Evolutionary conservation across 1,140 invertebrate genomes (phyloP), one percentile per base, ranked within the genome.

Genomic region (Planococcus citri): DNA sequence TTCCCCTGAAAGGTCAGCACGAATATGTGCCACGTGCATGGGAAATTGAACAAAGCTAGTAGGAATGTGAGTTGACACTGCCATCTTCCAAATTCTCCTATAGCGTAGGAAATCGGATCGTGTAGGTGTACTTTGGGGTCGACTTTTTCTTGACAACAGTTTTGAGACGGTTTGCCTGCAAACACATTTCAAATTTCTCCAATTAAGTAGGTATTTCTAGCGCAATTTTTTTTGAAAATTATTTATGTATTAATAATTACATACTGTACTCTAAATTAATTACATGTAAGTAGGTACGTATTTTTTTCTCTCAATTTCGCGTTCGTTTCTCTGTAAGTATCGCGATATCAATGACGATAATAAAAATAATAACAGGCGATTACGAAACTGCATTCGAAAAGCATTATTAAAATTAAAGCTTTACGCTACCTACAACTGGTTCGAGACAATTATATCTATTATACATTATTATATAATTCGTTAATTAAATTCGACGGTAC

Each of bases 21-120:
- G 76, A 86, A 87, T 74, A 88, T 88, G 76, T 77, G 76, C 73
- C 75, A 77, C 10, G 76, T 76, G 69, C 76, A 76, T 10, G 75
- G 74, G 25, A 77, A 38, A 69, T 77, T 76, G 71, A 77, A 71
- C 1, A 81, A 71, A 29, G 79, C 80, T 17, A 82, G 70, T 1
- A 82, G 70, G 14, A 79, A 72, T 14, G 79, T 81, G 6, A 81
- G 73, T 2, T 77, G 60, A 22, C 88, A 79, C 75, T 90, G 88
- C 86, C 88, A 90, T 73, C 81, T 80, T 4, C 87, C 86, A 24
- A 89, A 83, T 41, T 83, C 80, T 0, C 88, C 87, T 27, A 89
- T 88, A 9, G 71, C 72, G 24, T 33, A 70, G 4, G 70, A 70
- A 21, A 73, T 71, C 0, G 72, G 72, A 60, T 73, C 72, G 14